These are phyloP conservation scores for Pampusana beccarii DNA, from an alignment of 2,113 vertebrate species.

Conservation along the genomic window DNA sequence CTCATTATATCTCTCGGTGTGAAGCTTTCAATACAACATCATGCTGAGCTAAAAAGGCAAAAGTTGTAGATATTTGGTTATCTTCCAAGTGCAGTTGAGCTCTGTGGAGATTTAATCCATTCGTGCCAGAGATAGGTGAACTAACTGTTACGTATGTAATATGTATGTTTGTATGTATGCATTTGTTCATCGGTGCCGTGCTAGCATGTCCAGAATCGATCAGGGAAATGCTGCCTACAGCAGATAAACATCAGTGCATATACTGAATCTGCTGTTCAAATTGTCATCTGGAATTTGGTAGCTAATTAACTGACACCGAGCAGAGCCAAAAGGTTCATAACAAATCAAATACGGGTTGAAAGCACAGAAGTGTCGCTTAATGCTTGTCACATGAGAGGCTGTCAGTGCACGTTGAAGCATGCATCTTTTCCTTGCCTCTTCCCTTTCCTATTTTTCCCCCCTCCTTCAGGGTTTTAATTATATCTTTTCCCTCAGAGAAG, in stretches of 20 bases:
- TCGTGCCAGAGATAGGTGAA: constrained; percentile 71
- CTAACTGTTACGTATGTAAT: constrained; percentile 43
- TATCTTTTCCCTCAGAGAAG: constrained; percentile 60
- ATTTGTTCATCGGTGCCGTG: not conserved
- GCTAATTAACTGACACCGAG: constrained; percentile 75
- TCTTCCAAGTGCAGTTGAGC: constrained; percentile 78
- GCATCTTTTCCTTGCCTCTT: constrained; percentile 46
- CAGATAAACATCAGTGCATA: constrained; percentile 49
- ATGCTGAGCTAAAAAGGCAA: constrained; percentile 74
- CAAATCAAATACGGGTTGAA: constrained; percentile 38
- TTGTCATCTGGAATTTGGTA: constrained; percentile 69
- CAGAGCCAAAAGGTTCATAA: constrained; percentile 59
- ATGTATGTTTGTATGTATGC: not conserved
- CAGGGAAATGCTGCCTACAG: constrained; percentile 34
- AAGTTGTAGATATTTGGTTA: constrained; percentile 79
- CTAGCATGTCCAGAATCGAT: not conserved
- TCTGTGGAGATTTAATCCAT: constrained; percentile 79
- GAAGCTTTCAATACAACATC: constrained; percentile 77
- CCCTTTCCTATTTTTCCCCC: not conserved
- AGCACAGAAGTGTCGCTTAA: constrained; percentile 45
- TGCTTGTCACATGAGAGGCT: constrained; percentile 49
- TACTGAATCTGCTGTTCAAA: constrained; percentile 60
- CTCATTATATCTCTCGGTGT: constrained; percentile 79
- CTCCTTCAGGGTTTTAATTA: constrained; percentile 71
- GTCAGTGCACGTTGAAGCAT: constrained; percentile 50